A percentile compares a stretch with the other conserved stretches of the same genome.
Evolutionary conservation across 2,888 invertebrate species (phyloP).

Genomic region (Neelides folsomi): DNA sequence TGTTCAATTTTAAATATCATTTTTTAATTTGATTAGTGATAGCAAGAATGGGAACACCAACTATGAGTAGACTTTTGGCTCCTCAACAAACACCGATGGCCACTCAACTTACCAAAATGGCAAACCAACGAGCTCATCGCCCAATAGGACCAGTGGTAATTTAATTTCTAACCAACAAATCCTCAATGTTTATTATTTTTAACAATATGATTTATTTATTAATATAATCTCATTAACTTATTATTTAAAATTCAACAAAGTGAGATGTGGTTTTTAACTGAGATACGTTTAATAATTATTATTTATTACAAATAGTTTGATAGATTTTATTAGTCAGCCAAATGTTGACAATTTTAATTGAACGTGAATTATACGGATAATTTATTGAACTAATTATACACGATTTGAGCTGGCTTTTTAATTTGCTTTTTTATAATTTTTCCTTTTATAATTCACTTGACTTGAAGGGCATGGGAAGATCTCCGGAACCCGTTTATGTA

Average conservation of each 20-base stretch:
- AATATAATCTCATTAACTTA: too few species aligned
- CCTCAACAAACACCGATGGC: slow-evolving; percentile 13
- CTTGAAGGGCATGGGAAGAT: slow-evolving; percentile 25
- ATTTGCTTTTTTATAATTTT: slow-evolving; percentile 1
- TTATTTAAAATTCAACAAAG: too few species aligned
- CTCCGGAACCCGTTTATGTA: slow-evolving; percentile 27
- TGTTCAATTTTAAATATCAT: slow-evolving; percentile 1
- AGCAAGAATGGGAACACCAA: slow-evolving; percentile 5
- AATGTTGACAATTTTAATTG: too few species aligned
- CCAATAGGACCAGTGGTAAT: slow-evolving; percentile 37
- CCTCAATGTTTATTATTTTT: not conserved
- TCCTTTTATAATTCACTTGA: slow-evolving; percentile 5
- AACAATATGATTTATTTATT: not conserved
- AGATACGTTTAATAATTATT: too few species aligned
- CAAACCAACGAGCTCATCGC: slow-evolving; percentile 34
- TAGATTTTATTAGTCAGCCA: too few species aligned
- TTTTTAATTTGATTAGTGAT: slow-evolving; percentile 2
- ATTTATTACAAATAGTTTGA: too few species aligned
- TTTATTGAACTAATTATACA: too few species aligned
- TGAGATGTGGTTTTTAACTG: too few species aligned
- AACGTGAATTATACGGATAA: too few species aligned
- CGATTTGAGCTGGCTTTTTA: not conserved
- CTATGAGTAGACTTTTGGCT: slow-evolving; percentile 18
- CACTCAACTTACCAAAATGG: slow-evolving; percentile 17
- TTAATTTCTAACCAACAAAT: not conserved